Conservation (phyloP, 2,888 invertebrate genomes). For the Laspeyria flexula region DNA sequence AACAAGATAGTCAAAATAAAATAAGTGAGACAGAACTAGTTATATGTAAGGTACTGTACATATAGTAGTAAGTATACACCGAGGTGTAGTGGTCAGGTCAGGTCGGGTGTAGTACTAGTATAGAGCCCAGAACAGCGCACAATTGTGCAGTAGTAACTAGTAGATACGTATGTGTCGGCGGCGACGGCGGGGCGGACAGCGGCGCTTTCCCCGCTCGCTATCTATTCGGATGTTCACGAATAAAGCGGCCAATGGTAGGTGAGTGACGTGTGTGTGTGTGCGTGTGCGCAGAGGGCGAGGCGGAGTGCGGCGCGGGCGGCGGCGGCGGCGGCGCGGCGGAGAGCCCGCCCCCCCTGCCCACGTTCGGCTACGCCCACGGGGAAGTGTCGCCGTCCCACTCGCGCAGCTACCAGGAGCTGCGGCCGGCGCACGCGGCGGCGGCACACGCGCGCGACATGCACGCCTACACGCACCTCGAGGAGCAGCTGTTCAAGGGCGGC, state of each 20-base stretch:
- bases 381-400: conserved; percentile 72
- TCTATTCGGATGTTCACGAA: conserved; percentile 47
- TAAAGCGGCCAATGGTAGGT: conserved; percentile 32
- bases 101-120: too few species aligned
- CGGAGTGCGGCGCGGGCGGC: conserved; percentile 63
- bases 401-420: conserved; percentile 83
- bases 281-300: conserved; percentile 37
- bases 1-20: too few species aligned
- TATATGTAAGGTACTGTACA: too few species aligned
- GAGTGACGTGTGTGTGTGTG: conserved; percentile 38
- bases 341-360: conserved; percentile 72
- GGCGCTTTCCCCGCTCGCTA: conserved; percentile 19
- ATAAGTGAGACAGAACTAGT: too few species aligned
- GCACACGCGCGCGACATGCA: conserved; percentile 80
- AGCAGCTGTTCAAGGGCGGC: conserved; percentile 65
- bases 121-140: too few species aligned
- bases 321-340: conserved; percentile 59
- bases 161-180: background rate
- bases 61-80: too few species aligned
- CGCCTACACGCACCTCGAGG: conserved; percentile 75
- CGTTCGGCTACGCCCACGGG: conserved; percentile 73
- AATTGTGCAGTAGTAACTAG: too few species aligned
- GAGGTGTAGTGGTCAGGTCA: too few species aligned
- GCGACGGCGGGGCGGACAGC: conserved; percentile 27
- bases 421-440: conserved; percentile 59